Base-by-base conservation (phyloP, 2,888 invertebrate genomes). In the Agonopterix heracliana region DNA sequence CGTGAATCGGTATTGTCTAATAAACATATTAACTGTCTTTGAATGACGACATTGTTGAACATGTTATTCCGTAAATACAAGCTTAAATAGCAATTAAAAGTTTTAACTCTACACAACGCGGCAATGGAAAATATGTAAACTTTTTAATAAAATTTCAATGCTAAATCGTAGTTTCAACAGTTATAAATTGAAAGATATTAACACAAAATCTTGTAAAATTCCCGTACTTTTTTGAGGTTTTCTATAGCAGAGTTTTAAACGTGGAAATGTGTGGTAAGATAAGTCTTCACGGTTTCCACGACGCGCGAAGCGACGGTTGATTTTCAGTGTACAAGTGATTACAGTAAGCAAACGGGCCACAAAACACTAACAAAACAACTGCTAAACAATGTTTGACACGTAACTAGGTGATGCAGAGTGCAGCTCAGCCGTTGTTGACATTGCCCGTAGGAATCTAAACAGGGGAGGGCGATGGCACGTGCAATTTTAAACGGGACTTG, bases 371-470 rank as follows among this genome's bases (percentile, higher is more conserved):
- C 76, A 71, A 72, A 76, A 78, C 73, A 70, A 68, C 67, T 65
- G 65, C 66, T 76, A 74, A 81, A 83, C 77, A 82, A 77, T 81
- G 80, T 80, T 77, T 76, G 77, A 77, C 78, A 76, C 74, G 78
- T 75, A 80, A 77, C 80, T 71, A 76, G 75, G 71, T 75, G 76
- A 71, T 74, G 75, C 68, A 72, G 71, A 74, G 72, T 74, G 71
- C 74, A 69, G 69, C 69, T 69, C 68, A 69, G 63, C 68, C 70
- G 64, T 54, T 82, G 82, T 86, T 78, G 77, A 78, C 78, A 74
- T 63, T 71, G 68, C 59, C 63, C 64, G 65, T 61, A 63, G 66
- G 64, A 66, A 57, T 67, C 71, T 65, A 71, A 74, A 74, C 75
- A 74, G 60, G 60, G 65, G 62, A 63, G 71, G 66, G 74, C 72